phyloP scores from a whole-genome alignment of 2,797 vertebrate species.

The Parotocinclus haroldoi region DNA sequence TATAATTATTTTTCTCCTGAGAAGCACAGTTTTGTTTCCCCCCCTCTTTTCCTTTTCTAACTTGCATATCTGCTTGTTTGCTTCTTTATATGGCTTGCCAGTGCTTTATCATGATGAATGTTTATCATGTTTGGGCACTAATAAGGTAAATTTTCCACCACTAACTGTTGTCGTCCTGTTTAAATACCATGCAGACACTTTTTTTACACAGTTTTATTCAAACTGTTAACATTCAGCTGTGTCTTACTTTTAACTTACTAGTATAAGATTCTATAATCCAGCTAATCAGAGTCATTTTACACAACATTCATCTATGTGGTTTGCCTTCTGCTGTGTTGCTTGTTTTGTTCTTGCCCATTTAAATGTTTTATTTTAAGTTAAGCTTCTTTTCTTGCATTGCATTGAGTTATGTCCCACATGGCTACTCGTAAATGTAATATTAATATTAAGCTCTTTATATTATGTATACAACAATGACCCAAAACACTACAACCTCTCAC shows the following conservation, averaged over 20 bases:
- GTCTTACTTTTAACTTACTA: neutral
- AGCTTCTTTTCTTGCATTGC: too few relatives aligned
- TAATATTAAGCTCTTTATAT: too few relatives aligned
- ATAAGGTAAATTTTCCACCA: slow-evolving; percentile 67
- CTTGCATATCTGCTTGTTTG: slow-evolving; percentile 66
- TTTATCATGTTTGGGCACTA: slow-evolving; percentile 66
- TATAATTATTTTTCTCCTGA: slow-evolving; percentile 39
- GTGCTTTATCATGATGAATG: slow-evolving; percentile 75
- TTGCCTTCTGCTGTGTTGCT: slow-evolving; percentile 8
- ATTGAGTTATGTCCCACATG: too few relatives aligned
- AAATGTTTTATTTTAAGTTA: too few relatives aligned
- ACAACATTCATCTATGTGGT: slow-evolving; percentile 37
- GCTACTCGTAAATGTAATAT: too few relatives aligned
- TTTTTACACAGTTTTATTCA: too few relatives aligned
- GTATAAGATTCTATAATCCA: slow-evolving; percentile 8
- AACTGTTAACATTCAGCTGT: neutral
- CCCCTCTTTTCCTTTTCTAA: slow-evolving; percentile 61
- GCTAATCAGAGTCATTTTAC: slow-evolving; percentile 14
- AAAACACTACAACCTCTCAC: too few relatives aligned
- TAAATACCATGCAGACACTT: too few relatives aligned
- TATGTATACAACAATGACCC: too few relatives aligned
- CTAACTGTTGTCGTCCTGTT: slow-evolving; percentile 27
- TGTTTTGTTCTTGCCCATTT: slow-evolving; percentile 2
- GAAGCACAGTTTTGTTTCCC: slow-evolving; percentile 49
- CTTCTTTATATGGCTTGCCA: slow-evolving; percentile 66